Conservation (phyloP, 2,797 vertebrate genomes). For the Takifugu rubripes region DNA sequence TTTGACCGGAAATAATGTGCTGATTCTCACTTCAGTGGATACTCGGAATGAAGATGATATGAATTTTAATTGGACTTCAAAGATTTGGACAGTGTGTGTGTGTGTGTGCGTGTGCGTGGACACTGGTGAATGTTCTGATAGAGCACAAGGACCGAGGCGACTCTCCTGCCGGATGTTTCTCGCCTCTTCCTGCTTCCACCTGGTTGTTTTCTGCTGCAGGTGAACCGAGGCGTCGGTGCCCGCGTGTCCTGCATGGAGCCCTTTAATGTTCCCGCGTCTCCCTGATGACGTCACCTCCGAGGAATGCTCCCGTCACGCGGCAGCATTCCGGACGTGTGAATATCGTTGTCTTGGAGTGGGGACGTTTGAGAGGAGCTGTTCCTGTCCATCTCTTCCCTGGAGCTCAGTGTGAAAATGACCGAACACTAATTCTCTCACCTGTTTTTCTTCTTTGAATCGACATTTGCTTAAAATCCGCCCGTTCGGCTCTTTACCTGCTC, state of each 20-base stretch:
- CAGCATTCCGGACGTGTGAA: constrained; percentile 49
- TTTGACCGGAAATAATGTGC: constrained; percentile 32
- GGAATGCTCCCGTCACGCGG: constrained; percentile 42
- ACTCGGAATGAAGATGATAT: constrained; percentile 15
- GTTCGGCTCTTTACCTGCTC: too few species aligned
- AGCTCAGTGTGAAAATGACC: constrained; percentile 19
- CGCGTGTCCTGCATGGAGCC: constrained; percentile 78
- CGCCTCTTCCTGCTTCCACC: constrained; percentile 17
- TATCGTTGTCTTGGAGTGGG: constrained; percentile 12
- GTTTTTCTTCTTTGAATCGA: constrained; percentile 26
- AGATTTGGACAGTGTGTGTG: constrained; percentile 32
- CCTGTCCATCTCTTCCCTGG: constrained; percentile 27
- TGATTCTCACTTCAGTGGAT: constrained; percentile 10
- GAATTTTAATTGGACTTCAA: constrained; percentile 35
- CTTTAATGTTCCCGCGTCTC: constrained; percentile 74
- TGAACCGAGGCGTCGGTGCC: too few species aligned
- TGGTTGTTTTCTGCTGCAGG: too few species aligned
- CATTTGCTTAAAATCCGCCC: too few species aligned
- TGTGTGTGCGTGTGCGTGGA: constrained; percentile 50
- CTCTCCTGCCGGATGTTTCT: constrained; percentile 28
- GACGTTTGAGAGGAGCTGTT: constrained; percentile 20
- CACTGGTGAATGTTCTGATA: constrained; percentile 67
- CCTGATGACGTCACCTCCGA: constrained; percentile 59
- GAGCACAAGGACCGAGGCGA: constrained; percentile 61
- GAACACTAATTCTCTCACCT: constrained; percentile 3